A percentile compares a stretch with the other conserved stretches of the same genome.
Evolutionary conservation across 2,888 invertebrate genomes (phyloP).

Genomic region (Cheilosia pagana): DNA sequence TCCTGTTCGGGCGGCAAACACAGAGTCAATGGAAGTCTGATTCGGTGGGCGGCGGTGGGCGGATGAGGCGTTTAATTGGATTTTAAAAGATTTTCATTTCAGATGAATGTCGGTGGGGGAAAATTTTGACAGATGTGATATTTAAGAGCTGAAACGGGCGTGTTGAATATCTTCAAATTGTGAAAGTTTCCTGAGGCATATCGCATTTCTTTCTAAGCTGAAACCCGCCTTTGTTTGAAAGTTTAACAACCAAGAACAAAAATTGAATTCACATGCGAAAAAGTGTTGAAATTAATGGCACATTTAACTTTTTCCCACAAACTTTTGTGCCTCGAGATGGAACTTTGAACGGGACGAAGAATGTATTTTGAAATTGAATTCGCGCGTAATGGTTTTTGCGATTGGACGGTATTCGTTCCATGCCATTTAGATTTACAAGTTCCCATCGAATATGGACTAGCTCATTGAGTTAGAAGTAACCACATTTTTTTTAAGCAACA

Average conservation of each 20-base stretch:
- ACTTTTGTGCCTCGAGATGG: no score
- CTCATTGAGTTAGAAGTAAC: no score
- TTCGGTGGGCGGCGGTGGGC: conserved; percentile 6
- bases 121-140: conserved; percentile 69
- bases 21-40: conserved; percentile 21
- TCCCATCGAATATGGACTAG: no score
- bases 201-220: not conserved
- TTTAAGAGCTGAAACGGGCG: conserved; percentile 12
- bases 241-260: not conserved
- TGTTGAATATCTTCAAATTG: conserved; percentile 13
- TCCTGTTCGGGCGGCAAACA: conserved; percentile 27
- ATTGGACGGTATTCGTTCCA: no score
- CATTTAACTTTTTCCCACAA: no score
- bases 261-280: not conserved
- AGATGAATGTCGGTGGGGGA: conserved; percentile 14
- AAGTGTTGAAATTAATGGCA: no score
- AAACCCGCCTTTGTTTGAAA: not conserved
- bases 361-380: no score
- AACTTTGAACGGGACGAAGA: no score
- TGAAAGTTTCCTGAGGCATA: not conserved
- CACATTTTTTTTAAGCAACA: not conserved
- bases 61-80: conserved; percentile 68
- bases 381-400: no score
- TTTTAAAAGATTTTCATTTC: conserved; percentile 63
- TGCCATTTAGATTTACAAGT: no score